Conservation (phyloP, 2,113 vertebrate genomes). For the Petrocephalus zakoni region DNA sequence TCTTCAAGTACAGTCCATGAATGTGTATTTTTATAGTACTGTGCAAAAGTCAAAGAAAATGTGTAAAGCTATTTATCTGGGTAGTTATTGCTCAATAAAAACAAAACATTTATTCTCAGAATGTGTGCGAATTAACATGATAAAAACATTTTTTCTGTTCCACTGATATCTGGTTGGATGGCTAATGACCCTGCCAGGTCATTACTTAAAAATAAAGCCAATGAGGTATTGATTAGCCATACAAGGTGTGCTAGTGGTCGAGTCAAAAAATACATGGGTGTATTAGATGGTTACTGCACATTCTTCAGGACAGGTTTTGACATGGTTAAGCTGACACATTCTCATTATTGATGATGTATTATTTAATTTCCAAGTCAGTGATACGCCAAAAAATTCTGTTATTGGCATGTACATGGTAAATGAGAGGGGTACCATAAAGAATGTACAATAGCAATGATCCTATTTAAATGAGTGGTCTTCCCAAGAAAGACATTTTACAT, state of each 20-base stretch:
- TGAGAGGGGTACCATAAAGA: neutral
- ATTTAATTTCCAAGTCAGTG: neutral
- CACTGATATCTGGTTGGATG: neutral
- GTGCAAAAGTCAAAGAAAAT: neutral
- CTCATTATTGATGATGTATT: neutral
- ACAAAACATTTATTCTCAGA: neutral
- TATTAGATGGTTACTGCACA: neutral
- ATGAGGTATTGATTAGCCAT: neutral
- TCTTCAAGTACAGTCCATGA: neutral
- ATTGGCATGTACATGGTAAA: neutral
- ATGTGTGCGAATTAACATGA: neutral
- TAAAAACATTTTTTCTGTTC: neutral
- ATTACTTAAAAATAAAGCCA: neutral
- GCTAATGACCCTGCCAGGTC: no score
- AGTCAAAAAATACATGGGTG: neutral
- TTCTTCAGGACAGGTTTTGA: neutral
- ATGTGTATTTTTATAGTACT: neutral
- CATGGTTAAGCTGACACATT: neutral
- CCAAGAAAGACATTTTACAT: neutral
- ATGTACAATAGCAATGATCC: neutral
- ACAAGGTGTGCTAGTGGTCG: neutral
- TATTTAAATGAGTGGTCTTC: neutral
- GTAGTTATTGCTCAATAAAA: neutral
- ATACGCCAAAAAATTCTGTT: neutral
- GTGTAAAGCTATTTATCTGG: neutral